These are phyloP conservation scores for Pteropus alecto DNA, from an alignment of 2,113 vertebrate genomes.

Conservation along the genomic window DNA sequence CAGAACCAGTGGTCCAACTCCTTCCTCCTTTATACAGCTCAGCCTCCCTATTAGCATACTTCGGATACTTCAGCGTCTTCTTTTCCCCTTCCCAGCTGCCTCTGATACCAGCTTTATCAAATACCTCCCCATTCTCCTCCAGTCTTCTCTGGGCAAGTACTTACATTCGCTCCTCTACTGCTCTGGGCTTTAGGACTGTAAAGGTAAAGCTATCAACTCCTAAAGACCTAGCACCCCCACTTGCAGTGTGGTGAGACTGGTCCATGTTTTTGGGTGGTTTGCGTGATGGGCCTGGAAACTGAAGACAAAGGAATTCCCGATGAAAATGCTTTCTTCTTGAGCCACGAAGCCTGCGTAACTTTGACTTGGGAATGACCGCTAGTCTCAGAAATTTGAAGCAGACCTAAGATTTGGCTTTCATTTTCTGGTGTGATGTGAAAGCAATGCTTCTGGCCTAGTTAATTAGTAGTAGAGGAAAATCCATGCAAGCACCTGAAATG, in stretches of 20 bases:
- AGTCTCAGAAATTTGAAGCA: slow-evolving; percentile 19
- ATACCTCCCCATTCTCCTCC: background rate
- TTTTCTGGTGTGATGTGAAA: slow-evolving; percentile 52
- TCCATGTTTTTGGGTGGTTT: background rate
- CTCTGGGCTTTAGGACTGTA: background rate
- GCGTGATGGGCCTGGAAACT: slow-evolving; percentile 30
- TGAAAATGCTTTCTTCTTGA: slow-evolving; percentile 16
- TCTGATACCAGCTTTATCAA: background rate
- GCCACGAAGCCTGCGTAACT: slow-evolving; percentile 8
- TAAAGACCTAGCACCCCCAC: background rate
- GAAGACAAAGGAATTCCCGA: slow-evolving; percentile 47
- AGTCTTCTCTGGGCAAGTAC: background rate
- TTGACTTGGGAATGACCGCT: slow-evolving; percentile 3
- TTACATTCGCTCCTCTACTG: background rate
- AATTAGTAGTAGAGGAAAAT: background rate
- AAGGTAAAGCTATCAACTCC: background rate
- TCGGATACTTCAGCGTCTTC: no score
- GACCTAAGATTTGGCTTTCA: slow-evolving; percentile 27
- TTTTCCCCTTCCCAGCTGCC: background rate
- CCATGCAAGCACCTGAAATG: background rate
- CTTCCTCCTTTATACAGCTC: background rate
- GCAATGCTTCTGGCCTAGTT: background rate
- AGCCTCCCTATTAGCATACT: background rate
- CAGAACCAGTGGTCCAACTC: background rate
- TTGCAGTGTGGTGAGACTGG: background rate